phyloP scores from a whole-genome alignment of 2,113 vertebrate species.

The Zapus hudsonius region DNA sequence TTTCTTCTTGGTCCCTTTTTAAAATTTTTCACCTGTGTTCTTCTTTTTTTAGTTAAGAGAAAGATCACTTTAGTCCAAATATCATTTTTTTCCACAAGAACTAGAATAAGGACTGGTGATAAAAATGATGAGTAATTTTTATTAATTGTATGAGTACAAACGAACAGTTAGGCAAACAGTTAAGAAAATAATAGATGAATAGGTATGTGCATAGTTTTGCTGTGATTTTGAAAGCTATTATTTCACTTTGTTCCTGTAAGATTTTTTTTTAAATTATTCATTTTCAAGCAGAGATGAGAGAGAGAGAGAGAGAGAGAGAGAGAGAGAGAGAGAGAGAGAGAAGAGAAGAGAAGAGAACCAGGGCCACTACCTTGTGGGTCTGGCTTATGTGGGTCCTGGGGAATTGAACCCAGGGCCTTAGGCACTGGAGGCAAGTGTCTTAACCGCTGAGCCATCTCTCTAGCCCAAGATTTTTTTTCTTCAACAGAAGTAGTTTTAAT shows the following conservation, averaged over 20 bases:
- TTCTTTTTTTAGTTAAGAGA: background rate
- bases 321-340: too few relatives aligned
- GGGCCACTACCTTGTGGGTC: too few relatives aligned
- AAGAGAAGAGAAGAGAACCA: too few relatives aligned
- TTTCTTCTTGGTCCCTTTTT: background rate
- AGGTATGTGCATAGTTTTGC: background rate
- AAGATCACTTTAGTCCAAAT: background rate
- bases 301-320: too few relatives aligned
- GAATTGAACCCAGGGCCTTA: too few relatives aligned
- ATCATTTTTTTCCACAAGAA: background rate
- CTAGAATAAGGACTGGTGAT: background rate
- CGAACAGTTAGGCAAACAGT: background rate
- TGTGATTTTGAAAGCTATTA: background rate
- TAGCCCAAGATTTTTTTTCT: too few relatives aligned
- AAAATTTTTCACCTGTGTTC: background rate
- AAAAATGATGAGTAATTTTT: background rate
- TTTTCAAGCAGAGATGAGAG: too few relatives aligned
- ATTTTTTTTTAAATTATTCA: too few relatives aligned
- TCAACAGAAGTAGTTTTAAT: background rate
- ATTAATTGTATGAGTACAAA: background rate
- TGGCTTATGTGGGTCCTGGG: too few relatives aligned
- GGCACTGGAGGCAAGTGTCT: too few relatives aligned
- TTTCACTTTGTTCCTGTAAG: conserved; percentile 10
- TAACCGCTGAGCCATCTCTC: too few relatives aligned
- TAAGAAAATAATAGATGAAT: background rate